A percentile compares a stretch with the other conserved stretches of the same genome.
Conservation (phyloP, 2,797 vertebrate species). For the Sebastiscus tertius region DNA sequence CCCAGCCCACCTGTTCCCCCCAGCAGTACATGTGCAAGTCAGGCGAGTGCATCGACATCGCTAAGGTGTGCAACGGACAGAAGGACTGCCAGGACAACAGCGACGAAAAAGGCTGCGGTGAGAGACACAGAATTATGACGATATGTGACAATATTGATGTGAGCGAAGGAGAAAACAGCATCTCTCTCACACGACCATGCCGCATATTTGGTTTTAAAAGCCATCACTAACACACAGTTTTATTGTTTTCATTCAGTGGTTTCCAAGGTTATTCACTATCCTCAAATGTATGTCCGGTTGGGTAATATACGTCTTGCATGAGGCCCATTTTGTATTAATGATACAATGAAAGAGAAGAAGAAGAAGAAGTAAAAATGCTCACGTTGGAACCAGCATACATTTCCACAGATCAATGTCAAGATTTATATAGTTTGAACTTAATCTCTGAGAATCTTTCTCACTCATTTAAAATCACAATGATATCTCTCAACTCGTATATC, state of each 20-base stretch:
- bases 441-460: not conserved
- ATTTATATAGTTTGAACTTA: not conserved
- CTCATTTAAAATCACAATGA: not conserved
- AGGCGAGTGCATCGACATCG: conserved; percentile 88
- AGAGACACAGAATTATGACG: not conserved
- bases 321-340: too few species aligned
- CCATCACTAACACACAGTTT: not conserved
- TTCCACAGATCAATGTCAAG: not conserved
- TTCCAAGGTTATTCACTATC: not conserved
- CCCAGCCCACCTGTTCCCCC: conserved; percentile 89
- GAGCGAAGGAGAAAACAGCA: not conserved
- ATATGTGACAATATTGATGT: not conserved
- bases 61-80: conserved; percentile 88
- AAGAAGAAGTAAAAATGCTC: not conserved
- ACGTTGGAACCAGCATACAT: not conserved
- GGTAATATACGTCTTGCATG: not conserved
- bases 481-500: not conserved
- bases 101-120: conserved; percentile 95
- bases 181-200: not conserved
- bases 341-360: not conserved
- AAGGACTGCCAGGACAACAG: conserved; percentile 92
- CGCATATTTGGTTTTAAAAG: not conserved
- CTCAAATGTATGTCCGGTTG: not conserved
- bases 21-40: conserved; percentile 89
- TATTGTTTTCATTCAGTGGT: not conserved